These are phyloP conservation scores for Poecilia latipinna DNA, from an alignment of 2,113 vertebrate genomes.

Conservation along the genomic window DNA sequence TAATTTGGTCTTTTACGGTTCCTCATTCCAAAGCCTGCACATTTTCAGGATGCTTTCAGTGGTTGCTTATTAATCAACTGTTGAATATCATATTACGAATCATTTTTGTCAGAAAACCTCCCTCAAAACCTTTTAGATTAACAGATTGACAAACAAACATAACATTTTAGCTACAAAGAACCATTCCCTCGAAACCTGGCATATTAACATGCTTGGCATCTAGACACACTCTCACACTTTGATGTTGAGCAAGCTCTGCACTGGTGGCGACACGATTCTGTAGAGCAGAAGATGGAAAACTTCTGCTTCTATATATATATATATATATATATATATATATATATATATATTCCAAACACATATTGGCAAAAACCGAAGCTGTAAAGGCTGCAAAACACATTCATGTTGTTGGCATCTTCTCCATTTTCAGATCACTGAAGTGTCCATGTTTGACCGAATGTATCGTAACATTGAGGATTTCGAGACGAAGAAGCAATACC, in stretches of 20 bases:
- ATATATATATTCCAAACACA: neutral
- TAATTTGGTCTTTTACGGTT: neutral
- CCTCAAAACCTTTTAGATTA: neutral
- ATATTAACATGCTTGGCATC: neutral
- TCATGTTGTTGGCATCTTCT: neutral
- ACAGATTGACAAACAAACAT: neutral
- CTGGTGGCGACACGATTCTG: neutral
- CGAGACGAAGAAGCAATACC: conserved; percentile 64
- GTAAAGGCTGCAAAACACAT: too few relatives aligned
- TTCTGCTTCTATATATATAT: too few relatives aligned
- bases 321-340: too few relatives aligned
- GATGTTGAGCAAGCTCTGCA: neutral
- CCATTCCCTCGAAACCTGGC: neutral
- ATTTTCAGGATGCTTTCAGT: neutral
- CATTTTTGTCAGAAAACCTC: neutral
- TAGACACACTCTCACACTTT: neutral
- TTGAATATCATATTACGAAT: neutral
- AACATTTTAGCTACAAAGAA: neutral
- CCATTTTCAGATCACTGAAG: conserved; percentile 47
- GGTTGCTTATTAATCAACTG: neutral
- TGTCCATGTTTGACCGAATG: conserved; percentile 63
- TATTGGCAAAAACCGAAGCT: too few relatives aligned
- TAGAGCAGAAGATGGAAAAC: neutral
- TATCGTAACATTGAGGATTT: conserved; percentile 60
- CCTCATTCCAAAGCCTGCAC: neutral